Evolutionary conservation across 2,113 vertebrate species (phyloP), one percentile per base, ranked within the genome.

Genomic region (Lucifuga dentata): DNA sequence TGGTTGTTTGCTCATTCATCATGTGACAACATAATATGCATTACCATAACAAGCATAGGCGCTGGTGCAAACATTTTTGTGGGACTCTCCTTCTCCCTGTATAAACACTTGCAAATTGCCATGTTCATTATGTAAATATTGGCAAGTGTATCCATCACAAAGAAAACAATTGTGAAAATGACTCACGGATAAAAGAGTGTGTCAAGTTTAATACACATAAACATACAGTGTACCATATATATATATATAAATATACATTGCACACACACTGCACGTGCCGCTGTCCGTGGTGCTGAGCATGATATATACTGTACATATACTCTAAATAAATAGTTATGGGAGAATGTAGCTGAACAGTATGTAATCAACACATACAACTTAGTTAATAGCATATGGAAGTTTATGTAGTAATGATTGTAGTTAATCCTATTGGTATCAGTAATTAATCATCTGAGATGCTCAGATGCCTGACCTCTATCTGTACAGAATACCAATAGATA

Each of bases 1-100:
- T 68, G 70, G 35, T 48, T 77, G 73, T 81, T 85, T 84, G 84
- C 75, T 81, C 45, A 16, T 79, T 78, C 74, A 62, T 66, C 68
- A 74, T 40, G 80, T 71, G 76, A 84, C 80, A 84, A 80, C 68
- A 71, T 38, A 45, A 53, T 39, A 16, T 44, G 19, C 64, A 50
- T 75, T 72, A 80, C 13, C 71, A 82, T 72, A 69, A 33, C 38
- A 6, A 65, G 11, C 60, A 70, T 38, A 63, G 77, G 57, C 73
- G 73, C 68, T 20, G 65, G 50, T 44, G 80, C 70, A 85, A 80
- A 84, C 80, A 80, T 83, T 81, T 76, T 75, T 29, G 21, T 38
- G 56, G 48, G 19, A 29, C 48, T 13, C 35, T 53, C 24, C 26
- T 24, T 32, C 48, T 61, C 49, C 44, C 61, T 68, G 60, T 56